Conservation (phyloP, 1,140 invertebrate genomes). For the Oncopodura yosiiana region DNA sequence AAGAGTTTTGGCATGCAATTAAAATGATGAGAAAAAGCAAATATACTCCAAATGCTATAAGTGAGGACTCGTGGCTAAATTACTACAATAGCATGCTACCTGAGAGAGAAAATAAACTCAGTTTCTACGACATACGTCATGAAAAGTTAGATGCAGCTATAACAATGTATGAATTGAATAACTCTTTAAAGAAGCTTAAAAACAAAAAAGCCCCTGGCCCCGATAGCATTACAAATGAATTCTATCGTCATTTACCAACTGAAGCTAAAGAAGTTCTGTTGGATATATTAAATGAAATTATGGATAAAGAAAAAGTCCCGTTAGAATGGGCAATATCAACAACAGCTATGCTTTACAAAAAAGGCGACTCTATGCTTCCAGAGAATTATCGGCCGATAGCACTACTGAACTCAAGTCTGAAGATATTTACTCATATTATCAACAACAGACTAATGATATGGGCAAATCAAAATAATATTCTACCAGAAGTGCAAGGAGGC, state of each 20-base stretch:
- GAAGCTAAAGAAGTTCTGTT: too few species aligned
- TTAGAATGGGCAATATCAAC: neutral
- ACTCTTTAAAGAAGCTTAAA: neutral
- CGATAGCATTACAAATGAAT: too few species aligned
- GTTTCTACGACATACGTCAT: too few species aligned
- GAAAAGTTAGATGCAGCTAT: conserved; percentile 1
- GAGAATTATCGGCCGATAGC: neutral
- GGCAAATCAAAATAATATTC: conserved; percentile 19
- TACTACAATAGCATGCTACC: too few species aligned
- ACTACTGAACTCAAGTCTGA: conserved; percentile 4
- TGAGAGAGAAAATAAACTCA: too few species aligned
- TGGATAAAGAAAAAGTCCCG: too few species aligned
- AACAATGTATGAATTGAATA: neutral
- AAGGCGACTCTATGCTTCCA: neutral
- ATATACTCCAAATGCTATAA: too few species aligned
- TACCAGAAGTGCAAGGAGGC: conserved; percentile 35
- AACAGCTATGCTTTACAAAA: neutral
- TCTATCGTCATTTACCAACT: too few species aligned
- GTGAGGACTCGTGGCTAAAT: too few species aligned
- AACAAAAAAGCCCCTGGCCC: too few species aligned
- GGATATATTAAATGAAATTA: too few species aligned
- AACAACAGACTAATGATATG: conserved; percentile 18
- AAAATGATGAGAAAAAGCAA: too few species aligned
- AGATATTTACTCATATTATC: conserved; percentile 32
- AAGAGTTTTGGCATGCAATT: neutral